Base-by-base conservation (phyloP, 2,113 vertebrate genomes). In the Dendrocopos noguchii region DNA sequence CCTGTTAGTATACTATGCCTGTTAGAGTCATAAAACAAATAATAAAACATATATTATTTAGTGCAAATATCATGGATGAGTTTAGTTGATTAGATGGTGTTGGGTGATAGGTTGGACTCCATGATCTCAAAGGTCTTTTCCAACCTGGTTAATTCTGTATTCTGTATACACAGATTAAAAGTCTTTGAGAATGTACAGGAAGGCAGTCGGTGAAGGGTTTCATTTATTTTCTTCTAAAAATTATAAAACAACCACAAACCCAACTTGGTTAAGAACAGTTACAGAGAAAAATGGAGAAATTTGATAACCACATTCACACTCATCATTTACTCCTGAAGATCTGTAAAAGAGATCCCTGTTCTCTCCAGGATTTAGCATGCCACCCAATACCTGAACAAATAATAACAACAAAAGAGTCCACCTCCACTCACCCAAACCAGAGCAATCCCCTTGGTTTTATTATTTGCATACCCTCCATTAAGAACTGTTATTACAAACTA, bases 21-120 rank as follows among this genome's bases (percentile, higher is more conserved):
- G 94, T 94, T 96, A 95, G 95, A 97, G 47, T 91, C 82, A 90
- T 86, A 46, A 96, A 96, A 95, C 97, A 97, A 96, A 93, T 96
- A 97, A 89, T 75, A 94, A 95, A 94, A 21, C 61, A 88, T 74
- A 95, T 96, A 95, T 68, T 95, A 95, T 92, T 91, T 96, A 84
- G 94, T 97, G 70, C 95, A 96, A 97, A 95, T 95, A 77, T 90
- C 60, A 36, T 36, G 34, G 34, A 36, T 36, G 7, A 36, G 9
- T 36, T 36, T 36, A 36, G 34, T 36, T 36, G 34, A 36, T 36
- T 36, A 36, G 7, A 36, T 36, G 34, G 34, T 36, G 34, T 36
- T 36, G 34, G 34, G 34, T 36, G 34, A 36, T 36, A 36, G 34
- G 34, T 36, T 36, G 34, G 34, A 36, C 34, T 36, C 34, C 34